phyloP scores from a whole-genome alignment of 2,797 vertebrate genomes.

The Novumbra hubbsi region DNA sequence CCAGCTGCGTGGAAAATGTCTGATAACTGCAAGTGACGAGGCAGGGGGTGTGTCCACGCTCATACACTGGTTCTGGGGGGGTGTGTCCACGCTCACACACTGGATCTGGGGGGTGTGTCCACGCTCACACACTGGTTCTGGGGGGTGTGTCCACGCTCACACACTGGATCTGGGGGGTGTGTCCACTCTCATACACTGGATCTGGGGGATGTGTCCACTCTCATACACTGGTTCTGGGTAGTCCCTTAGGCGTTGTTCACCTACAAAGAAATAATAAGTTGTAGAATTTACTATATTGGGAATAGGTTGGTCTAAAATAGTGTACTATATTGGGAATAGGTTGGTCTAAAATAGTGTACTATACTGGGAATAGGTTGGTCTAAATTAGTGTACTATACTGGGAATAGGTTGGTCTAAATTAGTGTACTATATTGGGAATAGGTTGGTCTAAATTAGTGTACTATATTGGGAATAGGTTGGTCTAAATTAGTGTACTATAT shows the following conservation, averaged over 20 bases:
- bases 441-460: no score
- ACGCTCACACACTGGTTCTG: not conserved
- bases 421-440: no score
- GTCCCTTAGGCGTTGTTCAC: conserved; percentile 30
- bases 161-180: not conserved
- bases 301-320: no score
- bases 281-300: not conserved
- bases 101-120: no score
- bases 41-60: not conserved
- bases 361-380: not conserved
- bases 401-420: no score
- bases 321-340: no score
- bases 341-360: no score
- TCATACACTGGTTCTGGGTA: not conserved
- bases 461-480: not conserved
- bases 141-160: not conserved
- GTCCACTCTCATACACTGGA: no score
- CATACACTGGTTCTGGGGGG: not conserved
- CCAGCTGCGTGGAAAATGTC: conserved; percentile 38
- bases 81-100: not conserved
- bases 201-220: not conserved
- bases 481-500: no score
- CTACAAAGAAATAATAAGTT: conserved; percentile 45
- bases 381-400: no score
- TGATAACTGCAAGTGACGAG: conserved; percentile 28